phyloP scores from a whole-genome alignment of 2,113 vertebrate species.

The Loxodonta africana region DNA sequence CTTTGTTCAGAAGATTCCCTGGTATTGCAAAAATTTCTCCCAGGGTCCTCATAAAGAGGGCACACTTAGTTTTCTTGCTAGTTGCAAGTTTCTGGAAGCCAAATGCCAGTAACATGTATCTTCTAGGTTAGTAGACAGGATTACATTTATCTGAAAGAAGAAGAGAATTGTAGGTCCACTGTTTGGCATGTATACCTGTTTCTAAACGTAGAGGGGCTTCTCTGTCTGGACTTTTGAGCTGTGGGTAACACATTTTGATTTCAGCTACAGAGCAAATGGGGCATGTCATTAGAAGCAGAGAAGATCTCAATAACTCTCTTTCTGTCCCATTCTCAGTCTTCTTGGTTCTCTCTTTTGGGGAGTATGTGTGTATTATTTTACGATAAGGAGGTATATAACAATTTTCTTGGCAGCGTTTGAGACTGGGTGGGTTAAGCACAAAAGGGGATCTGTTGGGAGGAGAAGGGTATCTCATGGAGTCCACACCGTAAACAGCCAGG shows the following conservation, averaged over 20 bases:
- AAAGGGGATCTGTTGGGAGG: not conserved
- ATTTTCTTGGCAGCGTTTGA: not conserved
- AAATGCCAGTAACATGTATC: not conserved
- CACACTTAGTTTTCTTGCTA: not conserved
- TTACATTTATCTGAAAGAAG: not conserved
- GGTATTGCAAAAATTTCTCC: not conserved
- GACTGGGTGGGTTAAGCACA: not conserved
- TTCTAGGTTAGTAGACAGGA: not conserved
- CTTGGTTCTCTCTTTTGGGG: not conserved
- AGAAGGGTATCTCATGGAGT: not conserved
- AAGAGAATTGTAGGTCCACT: not conserved
- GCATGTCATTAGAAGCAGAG: not conserved
- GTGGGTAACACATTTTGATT: not conserved
- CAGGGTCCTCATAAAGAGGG: not conserved
- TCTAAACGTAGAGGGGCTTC: not conserved
- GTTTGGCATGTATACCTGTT: not conserved
- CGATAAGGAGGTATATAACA: not conserved
- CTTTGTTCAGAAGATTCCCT: not conserved
- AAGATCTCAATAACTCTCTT: not conserved
- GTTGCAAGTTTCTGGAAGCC: not conserved
- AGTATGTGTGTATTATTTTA: not conserved
- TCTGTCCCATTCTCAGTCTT: not conserved
- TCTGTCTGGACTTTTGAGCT: not conserved
- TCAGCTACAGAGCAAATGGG: not conserved
- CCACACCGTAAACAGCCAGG: not conserved